Base-by-base conservation (phyloP, 2,113 vertebrate genomes). In the Pseudorectes ferrugineus region DNA sequence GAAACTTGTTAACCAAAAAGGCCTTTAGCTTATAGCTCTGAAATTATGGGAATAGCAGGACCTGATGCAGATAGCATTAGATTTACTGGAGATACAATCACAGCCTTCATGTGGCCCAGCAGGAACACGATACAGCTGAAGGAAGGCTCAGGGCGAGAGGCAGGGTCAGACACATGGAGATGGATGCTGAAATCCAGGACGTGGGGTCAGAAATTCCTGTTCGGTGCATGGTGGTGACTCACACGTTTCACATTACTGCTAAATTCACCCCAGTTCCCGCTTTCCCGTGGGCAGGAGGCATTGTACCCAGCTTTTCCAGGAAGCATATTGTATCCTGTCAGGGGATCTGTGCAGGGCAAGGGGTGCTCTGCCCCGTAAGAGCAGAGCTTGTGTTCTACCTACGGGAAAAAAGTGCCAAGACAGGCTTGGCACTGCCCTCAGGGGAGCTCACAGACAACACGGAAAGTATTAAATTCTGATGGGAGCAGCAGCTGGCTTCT, bases 401-500 rank as follows among this genome's bases (percentile, higher is more conserved):
- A 35, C 0, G 3, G 72, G 52, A 90, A 73, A 15, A 15, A 76
- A 85, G n/a, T n/a, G 48, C 57, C 28, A 72, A 68, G 85, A 29
- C 12, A 42, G 42, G 42, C 29, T 79, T 90, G 92, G 67, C 40
- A 33, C 33, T 74, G 72, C 59, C 61, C n/a, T 31, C n/a, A 6
- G 26, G 46, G 55, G 36, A 88, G 23, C 49, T 68, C 48, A 35
- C 18, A 85, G 73, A 46, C 70, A 67, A 6, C 38, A 31, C 0
- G 33, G 40, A 14, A 79, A 84, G 76, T 85, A 55, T 61, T 89
- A 80, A 89, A 89, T 88, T 81, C 55, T 71, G 79, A 88, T 67
- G 65, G 91, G 49, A 85, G 74, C 77, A 93, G 84, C 91, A 96
- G 76, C 86, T 87, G 84, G 48, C 70, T 85, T 29, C 81, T 14